Conservation (phyloP, 2,113 vertebrate genomes). For the Muntiacus muntjak region DNA sequence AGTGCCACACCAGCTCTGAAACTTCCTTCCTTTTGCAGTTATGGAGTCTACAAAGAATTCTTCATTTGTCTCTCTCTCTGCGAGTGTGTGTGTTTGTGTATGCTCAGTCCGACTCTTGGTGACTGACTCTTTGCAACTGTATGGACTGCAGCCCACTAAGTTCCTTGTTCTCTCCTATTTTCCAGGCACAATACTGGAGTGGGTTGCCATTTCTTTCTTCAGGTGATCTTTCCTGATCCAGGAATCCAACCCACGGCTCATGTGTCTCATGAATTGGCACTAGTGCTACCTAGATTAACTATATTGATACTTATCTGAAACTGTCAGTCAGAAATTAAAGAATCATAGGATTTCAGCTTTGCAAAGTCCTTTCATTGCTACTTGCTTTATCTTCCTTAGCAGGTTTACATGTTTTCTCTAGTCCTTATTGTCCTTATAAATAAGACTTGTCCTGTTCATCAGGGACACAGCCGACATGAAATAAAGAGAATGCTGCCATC, state of each 20-base stretch:
- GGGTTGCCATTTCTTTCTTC: background rate
- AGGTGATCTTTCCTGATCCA: background rate
- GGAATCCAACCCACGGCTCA: background rate
- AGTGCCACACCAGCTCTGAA: background rate
- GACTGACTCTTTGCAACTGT: background rate
- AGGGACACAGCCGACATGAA: background rate
- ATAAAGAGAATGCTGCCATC: background rate
- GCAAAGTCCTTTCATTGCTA: background rate
- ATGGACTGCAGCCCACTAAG: background rate
- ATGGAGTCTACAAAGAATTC: background rate
- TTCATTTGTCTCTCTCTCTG: background rate
- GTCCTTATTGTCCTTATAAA: background rate
- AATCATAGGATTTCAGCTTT: background rate
- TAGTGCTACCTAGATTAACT: background rate
- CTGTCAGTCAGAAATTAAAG: background rate
- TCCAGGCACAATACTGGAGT: background rate
- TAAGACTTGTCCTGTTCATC: background rate
- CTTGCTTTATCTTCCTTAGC: background rate
- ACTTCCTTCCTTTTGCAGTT: background rate
- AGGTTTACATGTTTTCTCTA: background rate
- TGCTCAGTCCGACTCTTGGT: background rate
- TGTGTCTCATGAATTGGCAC: background rate
- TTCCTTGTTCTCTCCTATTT: background rate
- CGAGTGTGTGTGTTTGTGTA: background rate
- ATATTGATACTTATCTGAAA: background rate